Base-by-base conservation (phyloP, 2,888 invertebrate genomes). In the Erpobdella octoculata region DNA sequence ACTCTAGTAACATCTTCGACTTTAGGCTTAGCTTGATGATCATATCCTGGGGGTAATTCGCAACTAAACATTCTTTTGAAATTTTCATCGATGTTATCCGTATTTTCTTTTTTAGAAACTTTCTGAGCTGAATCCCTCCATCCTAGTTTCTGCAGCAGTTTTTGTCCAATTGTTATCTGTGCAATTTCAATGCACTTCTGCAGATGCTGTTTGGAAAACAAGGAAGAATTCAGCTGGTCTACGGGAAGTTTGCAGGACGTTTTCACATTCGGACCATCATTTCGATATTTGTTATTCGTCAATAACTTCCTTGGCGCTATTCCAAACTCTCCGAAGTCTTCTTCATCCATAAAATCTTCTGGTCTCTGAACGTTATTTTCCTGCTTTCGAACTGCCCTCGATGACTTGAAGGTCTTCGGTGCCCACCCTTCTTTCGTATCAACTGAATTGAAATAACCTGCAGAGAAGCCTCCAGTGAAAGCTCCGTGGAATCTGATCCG, bases 261-360 rank as follows among this genome's bases (percentile, higher is more conserved):
- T 35, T 35, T 62, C 62, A 12, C 21, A 33, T 31, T 35, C 28
- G n/a, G 31, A 15, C 46, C n/a, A n/a, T n/a, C 12, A 41, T 12
- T 41, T 62, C 33, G 31, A n/a, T 62, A 97, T 76, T 92, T 90
- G 18, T 87, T 87, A 0, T 89, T 90, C 0, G 93, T 89, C 78
- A 89, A 88, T 73, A 97, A 86, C 0, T 88, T 88, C 75, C 90
- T 89, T 0, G 95, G 95, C 0, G 97, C 95, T 77, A 98, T 94
- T 25, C 97, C 98, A 85, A 91, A 92, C 81, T 93, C 92, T 2
- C 92, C 89, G 33, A 92, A 87, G 83, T 98, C 97, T 83, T 98
- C 98, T 15, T 92, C 92, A 82, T 98, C 98, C 98, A 98, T 98
- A 80, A 91, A 98, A 85, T 97, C 95, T 82, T 93, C 90, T 0